phyloP scores from a whole-genome alignment of 2,888 invertebrate species.

The Melangyna quadrimaculata region DNA sequence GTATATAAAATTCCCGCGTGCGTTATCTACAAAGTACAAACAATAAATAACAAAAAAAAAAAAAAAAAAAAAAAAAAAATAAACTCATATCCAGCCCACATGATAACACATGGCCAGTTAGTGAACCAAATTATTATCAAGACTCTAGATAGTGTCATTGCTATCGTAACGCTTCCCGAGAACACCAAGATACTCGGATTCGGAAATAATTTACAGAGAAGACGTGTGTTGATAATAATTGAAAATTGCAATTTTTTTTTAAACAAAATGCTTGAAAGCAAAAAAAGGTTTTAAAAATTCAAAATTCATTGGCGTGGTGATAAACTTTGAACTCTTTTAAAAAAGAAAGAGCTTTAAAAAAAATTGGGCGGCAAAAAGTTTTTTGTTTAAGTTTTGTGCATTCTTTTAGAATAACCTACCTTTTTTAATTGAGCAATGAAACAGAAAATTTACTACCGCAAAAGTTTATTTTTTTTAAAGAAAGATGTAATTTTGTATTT shows the following conservation, averaged over 20 bases:
- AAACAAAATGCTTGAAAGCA: neutral
- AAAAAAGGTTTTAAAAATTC: neutral
- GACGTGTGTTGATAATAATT: neutral
- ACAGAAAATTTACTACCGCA: neutral
- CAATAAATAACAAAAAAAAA: neutral
- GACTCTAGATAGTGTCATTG: constrained; percentile 53
- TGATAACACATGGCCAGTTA: constrained; percentile 46
- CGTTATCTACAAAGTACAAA: constrained; percentile 47
- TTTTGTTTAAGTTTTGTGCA: neutral
- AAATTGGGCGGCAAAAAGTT: neutral
- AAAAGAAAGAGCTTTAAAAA: too few relatives aligned
- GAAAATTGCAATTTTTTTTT: neutral
- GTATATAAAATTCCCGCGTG: constrained; percentile 41
- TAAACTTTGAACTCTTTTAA: neutral
- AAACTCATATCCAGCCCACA: constrained; percentile 34
- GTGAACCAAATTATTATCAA: constrained; percentile 59
- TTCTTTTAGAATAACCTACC: neutral
- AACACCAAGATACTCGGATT: constrained; percentile 29
- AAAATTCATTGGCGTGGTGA: neutral
- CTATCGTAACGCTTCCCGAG: constrained; percentile 52
- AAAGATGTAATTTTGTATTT: constrained; percentile 15
- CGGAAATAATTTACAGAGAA: neutral
- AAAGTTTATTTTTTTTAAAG: neutral
- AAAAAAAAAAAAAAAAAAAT: constrained; percentile 12
- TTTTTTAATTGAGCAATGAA: neutral